A percentile compares a stretch with the other conserved stretches of the same genome.
Evolutionary conservation across 2,888 invertebrate genomes (phyloP).

Genomic region (Pemphredon lugubris): DNA sequence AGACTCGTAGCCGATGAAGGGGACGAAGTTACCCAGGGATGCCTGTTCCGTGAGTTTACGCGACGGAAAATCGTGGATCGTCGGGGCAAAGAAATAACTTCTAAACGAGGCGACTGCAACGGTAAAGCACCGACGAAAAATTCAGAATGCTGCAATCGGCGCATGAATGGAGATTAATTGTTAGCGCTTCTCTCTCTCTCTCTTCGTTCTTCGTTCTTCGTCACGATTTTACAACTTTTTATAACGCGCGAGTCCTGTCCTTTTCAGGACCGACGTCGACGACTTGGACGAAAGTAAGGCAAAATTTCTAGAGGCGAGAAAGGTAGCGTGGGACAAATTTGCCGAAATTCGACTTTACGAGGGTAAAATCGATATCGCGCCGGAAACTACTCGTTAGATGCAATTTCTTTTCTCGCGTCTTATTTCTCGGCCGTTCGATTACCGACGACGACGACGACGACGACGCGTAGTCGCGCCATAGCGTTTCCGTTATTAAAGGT

Average conservation of each 20-base stretch:
- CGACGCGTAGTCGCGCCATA: too few species aligned
- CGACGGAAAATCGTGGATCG: constrained; percentile 32
- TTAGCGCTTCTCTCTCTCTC: constrained; percentile 47
- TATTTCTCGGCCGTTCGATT: too few species aligned
- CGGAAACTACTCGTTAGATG: too few species aligned
- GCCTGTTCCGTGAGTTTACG: constrained; percentile 5
- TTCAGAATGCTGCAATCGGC: constrained; percentile 69
- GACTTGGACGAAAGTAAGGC: constrained; percentile 17
- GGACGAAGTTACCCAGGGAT: constrained; percentile 5
- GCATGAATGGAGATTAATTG: constrained; percentile 73
- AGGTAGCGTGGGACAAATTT: constrained; percentile 9
- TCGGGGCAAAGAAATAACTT: constrained; percentile 48
- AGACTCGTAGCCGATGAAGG: constrained; percentile 10
- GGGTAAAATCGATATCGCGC: too few species aligned
- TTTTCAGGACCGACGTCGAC: constrained; percentile 13
- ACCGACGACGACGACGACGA: too few species aligned
- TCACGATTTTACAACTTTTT: constrained; percentile 51
- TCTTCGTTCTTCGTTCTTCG: constrained; percentile 10
- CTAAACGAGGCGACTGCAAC: constrained; percentile 47
- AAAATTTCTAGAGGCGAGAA: constrained; percentile 18
- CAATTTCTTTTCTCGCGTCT: too few species aligned
- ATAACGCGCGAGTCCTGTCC: constrained; percentile 34
- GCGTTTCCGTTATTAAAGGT: too few species aligned
- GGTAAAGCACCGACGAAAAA: constrained; percentile 36
- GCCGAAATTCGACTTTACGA: not conserved